A percentile compares a stretch with the other conserved stretches of the same genome.
phyloP scores from a whole-genome alignment of 2,888 invertebrate species.

The Cantharis rustica region DNA sequence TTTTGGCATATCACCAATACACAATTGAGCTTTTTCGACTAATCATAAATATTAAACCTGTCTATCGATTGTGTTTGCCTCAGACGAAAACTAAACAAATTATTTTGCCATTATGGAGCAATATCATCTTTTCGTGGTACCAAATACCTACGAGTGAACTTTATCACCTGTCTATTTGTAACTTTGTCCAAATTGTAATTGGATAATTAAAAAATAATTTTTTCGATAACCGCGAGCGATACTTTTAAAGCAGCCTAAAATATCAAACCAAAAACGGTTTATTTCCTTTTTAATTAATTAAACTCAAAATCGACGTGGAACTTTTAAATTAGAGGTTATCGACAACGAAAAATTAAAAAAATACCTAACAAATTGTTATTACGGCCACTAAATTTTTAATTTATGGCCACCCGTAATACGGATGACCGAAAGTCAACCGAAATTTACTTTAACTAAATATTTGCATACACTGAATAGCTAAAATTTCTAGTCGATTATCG shows the following conservation, averaged over 20 bases:
- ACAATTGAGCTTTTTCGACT: slow-evolving; percentile 21
- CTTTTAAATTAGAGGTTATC: not conserved
- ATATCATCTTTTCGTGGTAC: not conserved
- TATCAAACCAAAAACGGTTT: not conserved
- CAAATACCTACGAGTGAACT: not conserved
- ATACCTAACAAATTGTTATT: not conserved
- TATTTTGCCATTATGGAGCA: not conserved
- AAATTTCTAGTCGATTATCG: not conserved
- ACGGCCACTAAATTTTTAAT: not conserved
- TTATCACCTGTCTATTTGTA: not conserved
- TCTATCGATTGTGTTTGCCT: not conserved
- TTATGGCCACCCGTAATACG: not conserved
- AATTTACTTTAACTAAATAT: not conserved
- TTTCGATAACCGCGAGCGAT: not conserved
- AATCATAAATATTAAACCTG: not conserved
- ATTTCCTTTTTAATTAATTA: not conserved
- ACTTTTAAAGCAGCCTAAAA: not conserved
- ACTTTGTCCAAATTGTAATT: not conserved
- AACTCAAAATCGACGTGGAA: not conserved
- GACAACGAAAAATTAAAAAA: not conserved
- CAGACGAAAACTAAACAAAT: not conserved
- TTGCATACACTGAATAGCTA: not conserved
- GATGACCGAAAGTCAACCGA: not conserved
- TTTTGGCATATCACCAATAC: slow-evolving; percentile 35
- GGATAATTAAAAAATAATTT: not conserved